Percentiles rank a stretch among this genome's conserved stretches.
phyloP scores from a whole-genome alignment of 53 echinoderm and acorn worm genomes.

The Stichopus horrens region DNA sequence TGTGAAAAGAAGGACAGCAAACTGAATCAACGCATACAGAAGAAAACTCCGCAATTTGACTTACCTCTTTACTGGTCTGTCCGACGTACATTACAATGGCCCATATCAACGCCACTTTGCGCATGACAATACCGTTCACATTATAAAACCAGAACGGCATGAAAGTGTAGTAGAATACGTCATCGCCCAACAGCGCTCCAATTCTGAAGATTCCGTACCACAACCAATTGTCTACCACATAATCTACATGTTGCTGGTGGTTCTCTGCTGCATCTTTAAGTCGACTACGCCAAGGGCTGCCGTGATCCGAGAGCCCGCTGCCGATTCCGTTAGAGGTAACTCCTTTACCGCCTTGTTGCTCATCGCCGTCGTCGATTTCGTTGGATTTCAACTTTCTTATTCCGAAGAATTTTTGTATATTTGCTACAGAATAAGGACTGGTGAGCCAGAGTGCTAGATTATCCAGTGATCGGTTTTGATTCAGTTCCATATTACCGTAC shows the following conservation, averaged over 20 bases:
- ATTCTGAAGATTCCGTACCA: slow-evolving; percentile 80
- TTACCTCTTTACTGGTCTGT: slow-evolving; percentile 78
- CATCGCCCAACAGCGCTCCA: slow-evolving; percentile 82
- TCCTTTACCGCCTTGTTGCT: not conserved
- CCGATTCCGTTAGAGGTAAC: not conserved
- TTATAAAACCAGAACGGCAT: slow-evolving; percentile 74
- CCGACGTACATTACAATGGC: slow-evolving; percentile 86
- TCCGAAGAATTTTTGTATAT: slow-evolving; percentile 73
- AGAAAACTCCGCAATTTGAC: not conserved
- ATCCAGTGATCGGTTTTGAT: not conserved
- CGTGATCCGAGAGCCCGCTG: not conserved
- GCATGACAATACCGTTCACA: slow-evolving; percentile 67
- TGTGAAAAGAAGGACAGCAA: no score
- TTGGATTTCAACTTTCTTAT: slow-evolving; percentile 37
- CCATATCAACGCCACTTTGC: slow-evolving; percentile 80
- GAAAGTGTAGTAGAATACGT: slow-evolving; percentile 78
- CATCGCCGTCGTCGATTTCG: not conserved
- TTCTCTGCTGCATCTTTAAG: slow-evolving; percentile 24
- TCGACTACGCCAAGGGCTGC: not conserved
- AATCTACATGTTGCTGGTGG: slow-evolving; percentile 44
- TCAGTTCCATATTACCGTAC: no score
- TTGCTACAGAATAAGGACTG: slow-evolving; percentile 63
- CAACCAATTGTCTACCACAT: slow-evolving; percentile 71
- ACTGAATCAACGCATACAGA: no score
- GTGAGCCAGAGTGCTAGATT: slow-evolving; percentile 41